Percentiles rank a stretch among this genome's conserved stretches.
Conservation (phyloP, 2,797 vertebrate species). For the Myotis myotis region DNA sequence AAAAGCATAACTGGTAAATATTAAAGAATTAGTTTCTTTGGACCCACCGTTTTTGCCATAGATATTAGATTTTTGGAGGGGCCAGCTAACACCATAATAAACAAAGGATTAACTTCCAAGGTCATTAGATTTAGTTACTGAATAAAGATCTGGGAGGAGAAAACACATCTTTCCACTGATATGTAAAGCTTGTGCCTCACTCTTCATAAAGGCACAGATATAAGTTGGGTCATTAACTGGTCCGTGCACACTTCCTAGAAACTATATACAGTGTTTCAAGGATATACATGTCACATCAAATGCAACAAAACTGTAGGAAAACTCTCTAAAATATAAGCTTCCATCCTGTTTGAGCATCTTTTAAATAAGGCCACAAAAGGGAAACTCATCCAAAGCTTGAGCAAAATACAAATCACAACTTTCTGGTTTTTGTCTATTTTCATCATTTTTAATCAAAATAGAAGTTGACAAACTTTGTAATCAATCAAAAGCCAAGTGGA, state of each 20-base stretch:
- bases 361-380: background rate
- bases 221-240: background rate
- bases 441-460: background rate
- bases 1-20: constrained; percentile 28
- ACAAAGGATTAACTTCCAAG: background rate
- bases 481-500: background rate
- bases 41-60: background rate
- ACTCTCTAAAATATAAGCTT: background rate
- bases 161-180: background rate
- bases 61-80: background rate
- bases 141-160: background rate
- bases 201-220: background rate
- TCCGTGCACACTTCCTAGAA: background rate
- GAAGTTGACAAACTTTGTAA: background rate
- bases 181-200: background rate
- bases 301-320: background rate
- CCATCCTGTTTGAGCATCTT: background rate
- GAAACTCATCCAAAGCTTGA: constrained; percentile 1
- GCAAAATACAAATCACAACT: background rate
- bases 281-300: background rate
- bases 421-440: background rate
- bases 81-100: background rate
- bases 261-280: background rate
- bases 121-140: background rate
- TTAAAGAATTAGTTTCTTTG: background rate